Conservation (phyloP, 2,797 vertebrate species). For the Coranthus polyacanthus region DNA sequence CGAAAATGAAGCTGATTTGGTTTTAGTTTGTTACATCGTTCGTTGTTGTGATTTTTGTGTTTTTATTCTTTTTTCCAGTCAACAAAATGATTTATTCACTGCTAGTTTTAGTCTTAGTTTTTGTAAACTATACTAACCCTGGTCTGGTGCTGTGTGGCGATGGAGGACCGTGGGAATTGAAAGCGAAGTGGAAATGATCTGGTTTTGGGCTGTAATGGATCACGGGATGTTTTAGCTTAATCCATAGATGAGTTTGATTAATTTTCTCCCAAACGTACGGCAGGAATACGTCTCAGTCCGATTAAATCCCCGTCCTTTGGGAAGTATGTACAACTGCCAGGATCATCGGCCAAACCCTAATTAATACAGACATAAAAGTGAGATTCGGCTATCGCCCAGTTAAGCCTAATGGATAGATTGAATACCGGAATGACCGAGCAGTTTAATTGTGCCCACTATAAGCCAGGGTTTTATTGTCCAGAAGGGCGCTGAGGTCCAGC, state of each 20-base stretch:
- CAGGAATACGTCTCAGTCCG: slow-evolving; percentile 5
- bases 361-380: slow-evolving; percentile 34
- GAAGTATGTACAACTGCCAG: slow-evolving; percentile 4
- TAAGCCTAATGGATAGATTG: slow-evolving; percentile 28
- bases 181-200: background rate
- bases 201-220: background rate
- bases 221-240: slow-evolving; percentile 15
- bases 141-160: background rate
- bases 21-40: no score
- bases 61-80: no score
- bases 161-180: background rate
- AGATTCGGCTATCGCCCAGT: slow-evolving; percentile 31
- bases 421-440: slow-evolving; percentile 18
- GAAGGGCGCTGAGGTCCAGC: background rate
- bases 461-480: slow-evolving; percentile 21
- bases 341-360: slow-evolving; percentile 17
- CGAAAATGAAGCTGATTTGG: no score
- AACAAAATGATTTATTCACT: no score
- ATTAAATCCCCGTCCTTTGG: slow-evolving; percentile 18
- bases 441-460: background rate
- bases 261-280: background rate
- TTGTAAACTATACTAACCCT: no score
- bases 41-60: no score
- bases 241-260: slow-evolving; percentile 5
- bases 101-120: no score